phyloP scores from a whole-genome alignment of 2,888 invertebrate species.

The Smittia aterrima region DNA sequence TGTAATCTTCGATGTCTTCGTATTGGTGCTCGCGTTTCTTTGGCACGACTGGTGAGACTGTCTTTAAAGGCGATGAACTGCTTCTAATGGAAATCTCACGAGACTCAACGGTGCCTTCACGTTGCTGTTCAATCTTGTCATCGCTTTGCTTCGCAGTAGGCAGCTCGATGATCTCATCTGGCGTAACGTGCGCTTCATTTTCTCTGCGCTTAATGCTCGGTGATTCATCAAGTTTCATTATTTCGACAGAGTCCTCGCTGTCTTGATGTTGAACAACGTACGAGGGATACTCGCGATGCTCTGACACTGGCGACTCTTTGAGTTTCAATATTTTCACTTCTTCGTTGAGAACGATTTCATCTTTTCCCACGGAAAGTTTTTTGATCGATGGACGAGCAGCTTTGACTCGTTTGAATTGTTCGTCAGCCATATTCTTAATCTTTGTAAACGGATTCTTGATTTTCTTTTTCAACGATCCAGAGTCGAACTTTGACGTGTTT shows the following conservation, averaged over 20 bases:
- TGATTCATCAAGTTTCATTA: conserved; percentile 53
- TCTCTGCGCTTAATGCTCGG: conserved; percentile 48
- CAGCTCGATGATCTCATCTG: conserved; percentile 53
- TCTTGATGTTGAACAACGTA: conserved; percentile 53
- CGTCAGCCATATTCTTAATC: conserved; percentile 63
- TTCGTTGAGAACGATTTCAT: conserved; percentile 55
- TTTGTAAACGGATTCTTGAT: conserved; percentile 46
- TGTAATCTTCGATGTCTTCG: conserved; percentile 58
- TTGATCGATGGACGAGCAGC: conserved; percentile 49
- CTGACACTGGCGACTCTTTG: conserved; percentile 62
- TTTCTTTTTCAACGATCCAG: conserved; percentile 35
- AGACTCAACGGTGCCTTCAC: conserved; percentile 26
- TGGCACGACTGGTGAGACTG: conserved; percentile 46
- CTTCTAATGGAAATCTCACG: conserved; percentile 9
- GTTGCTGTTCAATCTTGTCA: conserved; percentile 50
- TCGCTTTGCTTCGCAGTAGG: conserved; percentile 53
- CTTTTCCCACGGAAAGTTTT: conserved; percentile 50
- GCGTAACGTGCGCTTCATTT: conserved; percentile 46
- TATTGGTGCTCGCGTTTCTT: conserved; percentile 63
- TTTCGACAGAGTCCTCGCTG: conserved; percentile 53
- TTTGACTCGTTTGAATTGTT: conserved; percentile 58
- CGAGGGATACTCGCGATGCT: conserved; percentile 55
- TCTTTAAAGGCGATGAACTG: not conserved
- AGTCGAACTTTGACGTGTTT: conserved; percentile 44
- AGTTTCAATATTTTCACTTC: conserved; percentile 61